Base-by-base conservation (phyloP, 2,113 vertebrate genomes). In the Nannobrachium achirus region DNA sequence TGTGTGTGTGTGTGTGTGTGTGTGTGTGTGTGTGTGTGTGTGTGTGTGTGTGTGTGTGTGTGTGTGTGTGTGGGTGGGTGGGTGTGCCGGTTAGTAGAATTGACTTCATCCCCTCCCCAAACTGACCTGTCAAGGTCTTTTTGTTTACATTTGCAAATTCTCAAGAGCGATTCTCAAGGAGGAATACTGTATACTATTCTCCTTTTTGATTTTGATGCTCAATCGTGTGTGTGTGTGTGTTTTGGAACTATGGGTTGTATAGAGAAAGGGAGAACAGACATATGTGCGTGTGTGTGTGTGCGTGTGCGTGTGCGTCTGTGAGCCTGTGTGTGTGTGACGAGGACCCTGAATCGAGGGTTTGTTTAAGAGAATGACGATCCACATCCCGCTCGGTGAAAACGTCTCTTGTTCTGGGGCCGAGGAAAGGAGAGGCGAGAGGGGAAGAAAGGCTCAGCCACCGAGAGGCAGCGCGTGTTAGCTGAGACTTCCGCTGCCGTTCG, bases 361-460 rank as follows among this genome's bases (percentile, higher is more conserved):
- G 90, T 89, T 86, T 87, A 82, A 76, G 71, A 87, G 78, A 84
- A 82, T 80, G 82, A 76, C 56, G 72, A 85, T 83, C n/a, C 75
- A 79, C 87, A 83, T 86, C 83, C 79, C 71, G 81, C 75, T 89
- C 86, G 88, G 79, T 92, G 82, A 90, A 92, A 91, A 91, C 89
- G 51, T 58, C 79, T 89, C 89, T 90, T 89, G 88, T 92, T 91
- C 76, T 55, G n/a, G 14, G 66, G 51, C 63, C 44, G 62, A n/a
- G n/a, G 75, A 77, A 78, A 81, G 80, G 46, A 74, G 66, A 51
- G 8, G 4, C 18, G 55, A 20, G 49, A 55, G 63, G 82, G 76
- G 75, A 76, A 88, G 76, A 83, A 82, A 82, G 79, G 73, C 68
- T n/a, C n/a, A 78, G 71, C 75, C 66, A 16, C 25, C 25, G 44